These are phyloP conservation scores for Phalacrocorax carbo DNA, from an alignment of 2,113 vertebrate genomes.

Conservation along the genomic window DNA sequence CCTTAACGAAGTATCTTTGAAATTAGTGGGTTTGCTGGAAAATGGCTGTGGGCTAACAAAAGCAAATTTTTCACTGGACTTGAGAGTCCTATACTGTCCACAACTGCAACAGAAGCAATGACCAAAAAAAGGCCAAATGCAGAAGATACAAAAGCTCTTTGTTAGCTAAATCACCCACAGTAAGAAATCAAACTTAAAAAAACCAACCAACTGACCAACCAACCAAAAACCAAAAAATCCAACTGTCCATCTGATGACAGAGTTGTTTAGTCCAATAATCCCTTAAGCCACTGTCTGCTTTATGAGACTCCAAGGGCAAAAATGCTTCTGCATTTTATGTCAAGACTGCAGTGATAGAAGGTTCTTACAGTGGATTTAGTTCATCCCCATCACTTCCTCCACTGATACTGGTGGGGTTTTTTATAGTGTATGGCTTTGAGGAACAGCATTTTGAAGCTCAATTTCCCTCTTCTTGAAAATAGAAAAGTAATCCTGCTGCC, in stretches of 20 bases:
- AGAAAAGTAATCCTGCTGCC: not conserved
- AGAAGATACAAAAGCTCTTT: not conserved
- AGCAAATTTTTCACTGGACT: not conserved
- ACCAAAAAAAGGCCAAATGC: not conserved
- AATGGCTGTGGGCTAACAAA: not conserved
- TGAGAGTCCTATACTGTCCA: not conserved
- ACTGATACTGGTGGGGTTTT: not conserved
- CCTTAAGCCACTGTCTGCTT: not conserved
- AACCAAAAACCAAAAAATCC: not conserved
- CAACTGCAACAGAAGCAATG: not conserved
- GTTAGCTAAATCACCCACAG: not conserved
- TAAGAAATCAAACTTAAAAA: not conserved
- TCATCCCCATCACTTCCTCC: not conserved
- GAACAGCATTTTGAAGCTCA: not conserved
- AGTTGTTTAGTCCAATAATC: not conserved
- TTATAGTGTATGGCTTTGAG: not conserved
- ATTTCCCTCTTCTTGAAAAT: not conserved
- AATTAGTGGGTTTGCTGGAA: not conserved
- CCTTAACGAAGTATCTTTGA: not conserved
- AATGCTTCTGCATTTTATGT: not conserved
- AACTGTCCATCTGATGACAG: not conserved
- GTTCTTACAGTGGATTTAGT: not conserved
- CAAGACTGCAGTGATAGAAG: not conserved
- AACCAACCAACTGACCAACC: not conserved
- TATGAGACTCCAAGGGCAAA: not conserved